Evolutionary conservation across 2,888 invertebrate genomes (phyloP).

Genomic region (Punctoribates punctum): DNA sequence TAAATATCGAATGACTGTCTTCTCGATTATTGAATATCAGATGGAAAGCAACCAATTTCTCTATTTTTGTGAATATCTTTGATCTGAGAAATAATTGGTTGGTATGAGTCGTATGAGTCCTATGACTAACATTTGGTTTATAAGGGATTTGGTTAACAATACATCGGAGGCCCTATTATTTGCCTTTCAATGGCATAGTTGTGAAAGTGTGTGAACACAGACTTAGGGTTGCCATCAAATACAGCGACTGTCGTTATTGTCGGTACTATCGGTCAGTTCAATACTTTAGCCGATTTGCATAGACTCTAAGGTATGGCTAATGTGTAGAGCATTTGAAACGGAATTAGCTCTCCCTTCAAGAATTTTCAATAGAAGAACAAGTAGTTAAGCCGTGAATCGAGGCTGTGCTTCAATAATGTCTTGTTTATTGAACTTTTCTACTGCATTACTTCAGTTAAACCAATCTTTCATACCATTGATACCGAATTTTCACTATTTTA

Average conservation of each 20-base stretch:
- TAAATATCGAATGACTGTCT: too few species aligned
- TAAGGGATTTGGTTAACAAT: constrained; percentile 18
- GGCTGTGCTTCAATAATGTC: constrained; percentile 25
- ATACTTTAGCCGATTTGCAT: constrained; percentile 28
- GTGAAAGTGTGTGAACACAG: constrained; percentile 17
- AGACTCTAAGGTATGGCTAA: constrained; percentile 10
- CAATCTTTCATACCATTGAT: constrained; percentile 3
- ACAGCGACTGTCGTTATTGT: constrained; percentile 7
- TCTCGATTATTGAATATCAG: too few species aligned
- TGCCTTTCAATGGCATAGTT: not conserved
- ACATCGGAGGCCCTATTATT: constrained; percentile 15
- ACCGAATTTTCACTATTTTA: not conserved
- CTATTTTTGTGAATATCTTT: not conserved
- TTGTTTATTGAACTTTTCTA: constrained; percentile 34
- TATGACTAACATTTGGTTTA: constrained; percentile 28
- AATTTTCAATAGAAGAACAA: constrained; percentile 17
- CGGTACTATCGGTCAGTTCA: not conserved
- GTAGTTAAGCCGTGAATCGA: constrained; percentile 4
- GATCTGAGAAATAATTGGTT: constrained; percentile 13
- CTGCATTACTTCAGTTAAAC: constrained; percentile 29
- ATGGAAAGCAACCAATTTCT: not conserved
- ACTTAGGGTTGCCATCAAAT: constrained; percentile 1
- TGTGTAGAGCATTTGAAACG: not conserved
- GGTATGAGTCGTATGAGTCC: not conserved
- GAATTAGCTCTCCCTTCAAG: constrained; percentile 28